A percentile compares a stretch with the other conserved stretches of the same genome.
Conservation (phyloP, 2,888 invertebrate species). For the Lacanobia oleracea region DNA sequence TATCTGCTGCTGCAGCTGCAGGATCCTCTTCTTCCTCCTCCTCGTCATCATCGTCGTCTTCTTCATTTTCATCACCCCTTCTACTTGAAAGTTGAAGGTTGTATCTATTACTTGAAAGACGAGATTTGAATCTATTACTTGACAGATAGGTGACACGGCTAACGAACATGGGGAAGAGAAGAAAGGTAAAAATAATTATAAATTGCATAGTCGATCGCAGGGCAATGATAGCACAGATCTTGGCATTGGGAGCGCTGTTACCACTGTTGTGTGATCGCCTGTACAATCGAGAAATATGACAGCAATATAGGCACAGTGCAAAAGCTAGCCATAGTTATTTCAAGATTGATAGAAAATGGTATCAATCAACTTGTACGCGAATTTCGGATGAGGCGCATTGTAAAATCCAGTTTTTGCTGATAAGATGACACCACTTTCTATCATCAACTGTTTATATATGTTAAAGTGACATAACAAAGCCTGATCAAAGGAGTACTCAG, state of each 20-base stretch:
- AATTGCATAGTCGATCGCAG: background rate
- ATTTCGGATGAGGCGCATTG: background rate
- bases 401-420: background rate
- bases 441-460: constrained; percentile 12
- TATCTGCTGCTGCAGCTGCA: constrained; percentile 44
- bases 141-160: constrained; percentile 34
- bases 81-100: constrained; percentile 57
- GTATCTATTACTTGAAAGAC: constrained; percentile 57
- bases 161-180: constrained; percentile 35
- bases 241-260: background rate
- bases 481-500: background rate
- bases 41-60: constrained; percentile 77
- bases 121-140: constrained; percentile 50
- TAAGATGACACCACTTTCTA: background rate
- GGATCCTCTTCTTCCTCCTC: constrained; percentile 73
- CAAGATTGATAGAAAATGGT: background rate
- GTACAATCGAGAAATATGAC: background rate
- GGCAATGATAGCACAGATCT: background rate
- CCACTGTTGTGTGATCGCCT: background rate
- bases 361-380: background rate
- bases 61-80: constrained; percentile 72
- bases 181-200: constrained; percentile 24
- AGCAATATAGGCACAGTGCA: background rate
- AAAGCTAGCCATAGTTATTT: background rate
- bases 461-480: constrained; percentile 21